A percentile compares a stretch with the other conserved stretches of the same genome.
Evolutionary conservation across 2,888 invertebrate genomes (phyloP).

Genomic region (Machimus atricapillus): DNA sequence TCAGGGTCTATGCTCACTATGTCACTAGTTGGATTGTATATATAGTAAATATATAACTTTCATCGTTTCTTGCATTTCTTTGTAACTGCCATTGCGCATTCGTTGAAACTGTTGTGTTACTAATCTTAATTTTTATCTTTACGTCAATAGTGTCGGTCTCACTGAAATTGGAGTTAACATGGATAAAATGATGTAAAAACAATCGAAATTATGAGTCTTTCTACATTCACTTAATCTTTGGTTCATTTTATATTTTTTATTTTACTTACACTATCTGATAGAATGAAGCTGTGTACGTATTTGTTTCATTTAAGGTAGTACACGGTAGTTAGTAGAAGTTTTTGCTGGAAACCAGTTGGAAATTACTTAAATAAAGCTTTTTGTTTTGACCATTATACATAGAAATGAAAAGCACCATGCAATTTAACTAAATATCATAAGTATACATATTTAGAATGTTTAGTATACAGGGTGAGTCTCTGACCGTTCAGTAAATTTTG

Average conservation of each 20-base stretch:
- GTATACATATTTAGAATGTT: no score
- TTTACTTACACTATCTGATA: background rate
- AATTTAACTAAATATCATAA: no score
- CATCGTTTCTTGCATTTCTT: constrained; percentile 21
- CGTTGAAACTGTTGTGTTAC: constrained; percentile 43
- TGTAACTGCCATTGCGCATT: constrained; percentile 44
- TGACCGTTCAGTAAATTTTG: no score
- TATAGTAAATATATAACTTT: constrained; percentile 31
- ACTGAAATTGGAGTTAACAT: background rate
- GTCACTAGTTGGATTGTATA: constrained; percentile 18
- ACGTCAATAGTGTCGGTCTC: background rate
- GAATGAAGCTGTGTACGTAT: constrained; percentile 30
- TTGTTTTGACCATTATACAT: background rate
- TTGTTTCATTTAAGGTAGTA: constrained; percentile 5
- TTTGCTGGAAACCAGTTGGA: background rate
- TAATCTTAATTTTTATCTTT: constrained; percentile 14
- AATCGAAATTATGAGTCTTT: constrained; percentile 10
- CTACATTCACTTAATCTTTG: constrained; percentile 16
- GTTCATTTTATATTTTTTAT: background rate
- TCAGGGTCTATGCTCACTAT: constrained; percentile 13
- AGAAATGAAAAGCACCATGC: no score
- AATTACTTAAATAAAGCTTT: background rate
- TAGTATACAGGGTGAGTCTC: no score
- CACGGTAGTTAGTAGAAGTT: background rate
- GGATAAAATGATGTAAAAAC: constrained; percentile 5